A percentile compares a stretch with the other conserved stretches of the same genome.
Conservation (phyloP, 2,113 vertebrate species). For the Percopsis transmontana region DNA sequence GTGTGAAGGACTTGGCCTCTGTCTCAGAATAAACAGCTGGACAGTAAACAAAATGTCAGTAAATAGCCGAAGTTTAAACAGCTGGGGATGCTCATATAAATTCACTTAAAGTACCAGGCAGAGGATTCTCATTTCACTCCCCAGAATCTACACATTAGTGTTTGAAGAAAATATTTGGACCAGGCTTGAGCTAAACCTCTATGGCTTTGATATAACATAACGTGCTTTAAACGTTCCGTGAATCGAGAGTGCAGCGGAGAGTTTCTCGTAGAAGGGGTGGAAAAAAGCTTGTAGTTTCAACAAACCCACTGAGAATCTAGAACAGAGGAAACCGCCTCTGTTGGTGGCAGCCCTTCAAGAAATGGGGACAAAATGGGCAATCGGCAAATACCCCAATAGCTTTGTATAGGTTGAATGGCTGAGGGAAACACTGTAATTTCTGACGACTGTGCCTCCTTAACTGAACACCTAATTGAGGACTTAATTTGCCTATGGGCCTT, state of each 20-base stretch:
- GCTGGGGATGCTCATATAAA: slow-evolving; percentile 71
- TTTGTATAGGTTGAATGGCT: neutral
- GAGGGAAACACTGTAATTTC: slow-evolving; percentile 19
- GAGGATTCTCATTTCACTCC: slow-evolving; percentile 7
- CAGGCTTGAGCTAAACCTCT: no score
- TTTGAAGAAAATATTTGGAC: slow-evolving; percentile 12
- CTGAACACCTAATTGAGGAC: slow-evolving; percentile 20
- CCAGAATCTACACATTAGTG: slow-evolving; percentile 14
- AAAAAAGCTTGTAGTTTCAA: slow-evolving; percentile 6
- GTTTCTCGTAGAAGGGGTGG: neutral
- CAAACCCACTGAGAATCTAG: neutral
- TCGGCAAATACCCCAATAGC: neutral
- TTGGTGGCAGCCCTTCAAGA: slow-evolving; percentile 22
- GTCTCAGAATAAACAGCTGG: slow-evolving; percentile 76
- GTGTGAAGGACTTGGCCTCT: slow-evolving; percentile 65
- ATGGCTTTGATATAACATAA: no score
- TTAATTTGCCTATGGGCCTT: neutral
- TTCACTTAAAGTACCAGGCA: neutral
- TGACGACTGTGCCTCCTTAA: slow-evolving; percentile 32
- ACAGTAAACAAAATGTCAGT: slow-evolving; percentile 73
- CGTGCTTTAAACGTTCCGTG: no score
- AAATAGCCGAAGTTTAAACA: slow-evolving; percentile 78
- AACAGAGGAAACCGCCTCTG: neutral
- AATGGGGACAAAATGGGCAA: neutral
- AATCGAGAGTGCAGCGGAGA: neutral